phyloP scores from a whole-genome alignment of 2,113 vertebrate species.

The Gavia stellata region DNA sequence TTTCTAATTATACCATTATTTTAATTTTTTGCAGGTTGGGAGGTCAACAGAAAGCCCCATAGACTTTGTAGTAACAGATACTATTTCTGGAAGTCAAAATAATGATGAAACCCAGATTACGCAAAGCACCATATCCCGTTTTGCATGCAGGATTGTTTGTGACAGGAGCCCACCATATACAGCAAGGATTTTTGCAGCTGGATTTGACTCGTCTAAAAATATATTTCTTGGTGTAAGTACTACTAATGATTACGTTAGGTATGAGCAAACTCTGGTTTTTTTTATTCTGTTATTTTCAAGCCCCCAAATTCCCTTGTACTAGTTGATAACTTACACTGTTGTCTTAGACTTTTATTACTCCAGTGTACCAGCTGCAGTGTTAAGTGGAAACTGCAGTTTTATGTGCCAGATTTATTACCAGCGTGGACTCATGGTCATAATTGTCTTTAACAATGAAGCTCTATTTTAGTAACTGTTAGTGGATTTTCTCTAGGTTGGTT shows the following conservation, averaged over 20 bases:
- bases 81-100: constrained; percentile 87
- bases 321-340: neutral
- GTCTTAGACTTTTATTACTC: neutral
- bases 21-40: constrained; percentile 79
- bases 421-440: neutral
- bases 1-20: neutral
- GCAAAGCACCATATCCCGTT: constrained; percentile 97
- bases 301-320: neutral
- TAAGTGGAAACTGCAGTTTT: constrained; percentile 4
- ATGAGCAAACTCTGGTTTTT: neutral
- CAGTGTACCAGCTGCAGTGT: neutral
- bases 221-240: constrained; percentile 95
- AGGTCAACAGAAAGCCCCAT: constrained; percentile 97
- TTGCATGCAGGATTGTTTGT: constrained; percentile 95
- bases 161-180: constrained; percentile 89
- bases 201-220: constrained; percentile 98
- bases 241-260: neutral
- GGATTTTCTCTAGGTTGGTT: neutral
- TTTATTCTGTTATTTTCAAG: neutral
- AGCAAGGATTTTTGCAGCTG: constrained; percentile 93
- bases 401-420: neutral
- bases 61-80: constrained; percentile 98
- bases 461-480: neutral
- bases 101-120: constrained; percentile 91
- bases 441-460: neutral